Percentiles rank a stretch among this genome's conserved stretches.
These are phyloP conservation scores for Sardina pilchardus DNA, from an alignment of 2,113 vertebrate species.

Conservation along the genomic window DNA sequence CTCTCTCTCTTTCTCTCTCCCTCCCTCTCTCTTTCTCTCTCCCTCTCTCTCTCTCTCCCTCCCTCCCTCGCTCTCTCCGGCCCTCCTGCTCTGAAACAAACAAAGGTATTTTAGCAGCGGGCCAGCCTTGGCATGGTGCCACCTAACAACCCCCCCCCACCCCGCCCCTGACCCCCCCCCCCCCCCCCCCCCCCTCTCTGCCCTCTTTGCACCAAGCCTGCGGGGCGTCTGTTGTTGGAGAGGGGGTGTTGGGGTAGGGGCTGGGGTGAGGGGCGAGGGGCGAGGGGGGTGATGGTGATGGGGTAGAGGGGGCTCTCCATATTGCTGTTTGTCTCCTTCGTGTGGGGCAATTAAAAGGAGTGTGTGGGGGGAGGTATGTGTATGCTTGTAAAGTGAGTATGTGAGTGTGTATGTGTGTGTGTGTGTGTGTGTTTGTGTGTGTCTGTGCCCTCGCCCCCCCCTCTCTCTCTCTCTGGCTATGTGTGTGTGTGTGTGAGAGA, in stretches of 20 bases:
- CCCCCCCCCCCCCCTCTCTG: not conserved
- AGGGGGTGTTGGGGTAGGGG: conserved; percentile 50
- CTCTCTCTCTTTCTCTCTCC: not conserved
- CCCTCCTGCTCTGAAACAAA: conserved; percentile 44
- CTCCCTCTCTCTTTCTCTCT: not conserved
- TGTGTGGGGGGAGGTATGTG: conserved; percentile 26
- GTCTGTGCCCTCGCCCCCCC: too few species aligned
- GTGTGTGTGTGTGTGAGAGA: not conserved
- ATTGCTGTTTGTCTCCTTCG: conserved; percentile 53
- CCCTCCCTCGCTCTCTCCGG: not conserved
- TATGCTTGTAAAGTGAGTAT: conserved; percentile 3
- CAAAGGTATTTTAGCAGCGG: conserved; percentile 71
- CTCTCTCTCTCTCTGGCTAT: not conserved
- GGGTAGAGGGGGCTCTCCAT: conserved; percentile 26
- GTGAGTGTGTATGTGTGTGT: not conserved
- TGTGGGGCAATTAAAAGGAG: conserved; percentile 16
- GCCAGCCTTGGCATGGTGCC: conserved; percentile 64
- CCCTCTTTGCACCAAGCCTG: not conserved
- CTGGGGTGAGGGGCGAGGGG: conserved; percentile 47
- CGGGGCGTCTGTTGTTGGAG: conserved; percentile 2
- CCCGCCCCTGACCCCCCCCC: not conserved
- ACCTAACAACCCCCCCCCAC: conserved; percentile 49
- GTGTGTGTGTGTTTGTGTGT: not conserved
- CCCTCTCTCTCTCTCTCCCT: not conserved
- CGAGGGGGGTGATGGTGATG: conserved; percentile 21